These are phyloP conservation scores for Hipposideros armiger DNA, from an alignment of 2,113 vertebrate genomes.

Conservation along the genomic window DNA sequence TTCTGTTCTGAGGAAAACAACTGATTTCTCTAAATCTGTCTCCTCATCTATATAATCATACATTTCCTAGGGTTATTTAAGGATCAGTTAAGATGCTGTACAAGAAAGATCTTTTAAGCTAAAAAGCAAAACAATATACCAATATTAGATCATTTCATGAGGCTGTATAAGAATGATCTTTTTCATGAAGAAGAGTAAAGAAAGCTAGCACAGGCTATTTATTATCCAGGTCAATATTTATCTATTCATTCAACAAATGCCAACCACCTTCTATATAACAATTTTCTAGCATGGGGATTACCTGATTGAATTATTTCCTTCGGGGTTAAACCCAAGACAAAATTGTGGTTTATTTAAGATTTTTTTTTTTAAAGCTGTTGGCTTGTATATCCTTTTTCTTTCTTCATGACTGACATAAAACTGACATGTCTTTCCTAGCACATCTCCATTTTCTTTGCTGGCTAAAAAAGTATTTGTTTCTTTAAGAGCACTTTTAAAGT, in stretches of 20 bases:
- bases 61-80: neutral
- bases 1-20: neutral
- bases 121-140: neutral
- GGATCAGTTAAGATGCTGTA: neutral
- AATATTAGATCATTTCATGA: neutral
- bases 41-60: neutral
- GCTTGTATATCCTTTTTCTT: neutral
- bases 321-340: neutral
- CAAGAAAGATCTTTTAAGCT: neutral
- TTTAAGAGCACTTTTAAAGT: neutral
- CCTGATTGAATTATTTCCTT: neutral
- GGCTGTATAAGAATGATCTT: neutral
- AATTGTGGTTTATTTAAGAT: conserved; percentile 31
- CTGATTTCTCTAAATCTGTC: neutral
- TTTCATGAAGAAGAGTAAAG: neutral
- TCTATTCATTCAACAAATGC: neutral
- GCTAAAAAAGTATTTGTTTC: conserved; percentile 1
- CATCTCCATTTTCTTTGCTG: neutral
- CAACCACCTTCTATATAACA: neutral
- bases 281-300: neutral
- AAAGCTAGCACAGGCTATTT: neutral
- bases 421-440: neutral
- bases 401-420: neutral
- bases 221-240: neutral
- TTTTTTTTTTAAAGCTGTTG: neutral